A percentile compares a stretch with the other conserved stretches of the same genome.
Conservation (phyloP, 2,888 invertebrate genomes). For the Phoenoteleia sp. region DNA sequence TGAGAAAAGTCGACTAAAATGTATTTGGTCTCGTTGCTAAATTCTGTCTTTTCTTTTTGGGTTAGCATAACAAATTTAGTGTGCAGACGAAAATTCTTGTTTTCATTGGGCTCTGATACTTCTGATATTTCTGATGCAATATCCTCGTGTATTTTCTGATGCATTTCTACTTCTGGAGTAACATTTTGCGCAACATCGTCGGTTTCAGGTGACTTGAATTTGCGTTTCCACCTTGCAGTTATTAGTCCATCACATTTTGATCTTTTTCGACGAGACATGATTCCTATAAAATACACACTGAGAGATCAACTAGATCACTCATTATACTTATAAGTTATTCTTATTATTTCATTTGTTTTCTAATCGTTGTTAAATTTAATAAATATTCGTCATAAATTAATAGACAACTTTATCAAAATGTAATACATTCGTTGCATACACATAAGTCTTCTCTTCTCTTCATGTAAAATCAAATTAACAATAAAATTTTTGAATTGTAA, state of each 20-base stretch:
- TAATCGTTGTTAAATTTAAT: neutral
- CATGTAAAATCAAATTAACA: no score
- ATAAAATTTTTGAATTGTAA: neutral
- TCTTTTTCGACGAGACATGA: neutral
- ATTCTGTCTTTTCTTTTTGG: neutral
- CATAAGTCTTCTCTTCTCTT: no score
- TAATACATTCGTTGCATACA: no score
- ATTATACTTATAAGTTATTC: neutral
- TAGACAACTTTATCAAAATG: neutral
- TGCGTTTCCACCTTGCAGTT: neutral
- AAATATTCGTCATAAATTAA: neutral
- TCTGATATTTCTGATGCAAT: neutral
- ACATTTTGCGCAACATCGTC: neutral
- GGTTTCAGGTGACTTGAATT: neutral
- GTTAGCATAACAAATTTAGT: neutral
- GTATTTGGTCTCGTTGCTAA: neutral
- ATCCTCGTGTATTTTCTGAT: neutral
- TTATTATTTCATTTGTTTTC: neutral
- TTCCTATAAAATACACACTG: neutral
- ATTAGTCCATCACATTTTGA: neutral
- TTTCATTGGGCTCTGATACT: conserved; percentile 1
- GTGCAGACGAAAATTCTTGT: neutral
- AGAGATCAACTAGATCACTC: neutral
- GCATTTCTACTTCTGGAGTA: neutral
- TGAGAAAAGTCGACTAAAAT: conserved; percentile 14